These are phyloP conservation scores for Eupithecia vulgata DNA, from an alignment of 2,888 invertebrate species.

Conservation along the genomic window DNA sequence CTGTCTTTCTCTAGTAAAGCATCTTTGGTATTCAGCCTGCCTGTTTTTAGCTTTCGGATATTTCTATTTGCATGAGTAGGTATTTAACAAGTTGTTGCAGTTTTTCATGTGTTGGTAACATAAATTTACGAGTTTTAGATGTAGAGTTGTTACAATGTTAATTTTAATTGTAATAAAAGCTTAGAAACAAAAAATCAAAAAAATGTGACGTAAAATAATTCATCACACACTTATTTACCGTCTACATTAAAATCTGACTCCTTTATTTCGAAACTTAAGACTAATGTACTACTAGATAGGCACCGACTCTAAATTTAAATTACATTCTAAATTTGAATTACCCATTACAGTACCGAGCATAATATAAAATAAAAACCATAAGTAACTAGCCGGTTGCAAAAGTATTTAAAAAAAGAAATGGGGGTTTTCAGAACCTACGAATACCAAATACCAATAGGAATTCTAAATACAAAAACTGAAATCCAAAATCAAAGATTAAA, in stretches of 20 bases:
- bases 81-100: conserved; percentile 16
- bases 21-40: conserved; percentile 50
- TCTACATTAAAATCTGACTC: background rate
- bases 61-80: conserved; percentile 38
- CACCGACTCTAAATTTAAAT: background rate
- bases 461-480: background rate
- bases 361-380: background rate
- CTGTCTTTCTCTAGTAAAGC: conserved; percentile 67
- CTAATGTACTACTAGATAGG: background rate
- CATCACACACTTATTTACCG: background rate
- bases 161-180: background rate
- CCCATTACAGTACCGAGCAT: background rate
- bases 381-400: background rate
- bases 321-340: background rate
- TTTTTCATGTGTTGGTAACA: conserved; percentile 5
- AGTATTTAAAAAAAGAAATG: background rate
- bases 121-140: background rate
- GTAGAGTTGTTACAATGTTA: background rate
- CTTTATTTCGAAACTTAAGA: background rate
- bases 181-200: background rate
- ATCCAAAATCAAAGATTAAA: background rate
- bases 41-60: conserved; percentile 51
- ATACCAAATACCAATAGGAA: background rate
- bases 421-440: background rate
- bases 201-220: background rate